Base-by-base conservation (phyloP, 2,888 invertebrate genomes). In the Gortyna flavago region DNA sequence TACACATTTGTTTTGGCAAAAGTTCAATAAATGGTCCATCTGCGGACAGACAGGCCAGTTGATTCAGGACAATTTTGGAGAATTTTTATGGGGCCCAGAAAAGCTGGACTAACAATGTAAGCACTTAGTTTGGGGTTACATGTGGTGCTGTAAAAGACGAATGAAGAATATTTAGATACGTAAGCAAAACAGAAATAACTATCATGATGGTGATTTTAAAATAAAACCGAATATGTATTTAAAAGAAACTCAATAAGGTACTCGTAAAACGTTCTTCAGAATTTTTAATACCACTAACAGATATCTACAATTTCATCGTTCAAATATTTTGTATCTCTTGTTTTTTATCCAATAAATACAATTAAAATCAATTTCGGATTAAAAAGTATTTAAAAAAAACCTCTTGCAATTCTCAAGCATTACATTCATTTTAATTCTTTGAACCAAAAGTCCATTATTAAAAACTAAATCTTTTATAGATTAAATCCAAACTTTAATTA, bases 1-100 rank as follows among this genome's bases (percentile, higher is more conserved):
- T 83, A 87, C 81, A 88, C 87, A 89, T 91, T 91, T 90, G 85
- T 90, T 91, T 91, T 89, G 90, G 87, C 88, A 85, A 89, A 89
- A 89, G 88, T 91, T 90, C 91, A 91, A 91, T 91, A 90, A 88
- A 89, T 89, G 89, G 86, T 84, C 88, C 90, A 88, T 90, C 89
- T 89, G 87, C 82, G 79, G 86, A 84, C 84, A 79, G 81, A 79
- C 81, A 77, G 81, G 82, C 79, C 72, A 84, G 87, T 89, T 88
- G 89, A 87, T 89, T 89, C 88, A 89, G 90, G 87, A 87, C 88
- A 88, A 84, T 88, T 80, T 81, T 86, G 85, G 84, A 84, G 79
- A 77, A 85, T 88, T 89, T 90, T 91, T 90, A 90, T 87, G 87
- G 88, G 85, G 80, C 85, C 85, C 86, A 88, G 90, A 91, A 90